Percentiles rank a stretch among this genome's conserved stretches.
Conservation (phyloP, 2,113 vertebrate species). For the Dendropsophus ebraccatus region DNA sequence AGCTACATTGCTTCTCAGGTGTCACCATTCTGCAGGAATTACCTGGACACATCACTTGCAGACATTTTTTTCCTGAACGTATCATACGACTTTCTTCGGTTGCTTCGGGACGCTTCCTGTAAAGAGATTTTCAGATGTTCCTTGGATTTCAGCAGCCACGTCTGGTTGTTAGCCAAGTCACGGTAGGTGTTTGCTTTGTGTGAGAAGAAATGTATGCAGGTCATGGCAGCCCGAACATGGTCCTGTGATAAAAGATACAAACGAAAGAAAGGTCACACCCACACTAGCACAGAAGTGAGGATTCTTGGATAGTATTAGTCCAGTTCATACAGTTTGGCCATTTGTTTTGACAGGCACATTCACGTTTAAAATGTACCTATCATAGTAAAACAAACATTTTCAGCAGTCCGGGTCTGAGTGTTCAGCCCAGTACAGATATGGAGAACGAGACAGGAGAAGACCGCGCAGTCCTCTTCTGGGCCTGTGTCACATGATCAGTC, state of each 20-base stretch:
- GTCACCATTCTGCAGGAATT: neutral
- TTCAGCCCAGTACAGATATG: too few relatives aligned
- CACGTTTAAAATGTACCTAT: too few relatives aligned
- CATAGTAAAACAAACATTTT: too few relatives aligned
- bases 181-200: constrained; percentile 88
- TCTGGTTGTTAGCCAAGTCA: constrained; percentile 87
- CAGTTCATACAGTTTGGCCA: too few relatives aligned
- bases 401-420: too few relatives aligned
- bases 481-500: too few relatives aligned
- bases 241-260: constrained; percentile 75
- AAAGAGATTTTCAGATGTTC: constrained; percentile 94
- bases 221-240: constrained; percentile 95
- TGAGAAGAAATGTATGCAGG: constrained; percentile 94
- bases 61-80: constrained; percentile 94
- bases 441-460: too few relatives aligned
- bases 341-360: too few relatives aligned
- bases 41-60: constrained; percentile 92
- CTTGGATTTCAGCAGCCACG: constrained; percentile 91
- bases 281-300: too few relatives aligned
- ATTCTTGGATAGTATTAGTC: too few relatives aligned
- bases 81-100: constrained; percentile 75
- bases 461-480: too few relatives aligned
- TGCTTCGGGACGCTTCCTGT: constrained; percentile 86
- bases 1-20: neutral
- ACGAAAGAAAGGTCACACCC: neutral